Evolutionary conservation across 2,888 invertebrate species (phyloP), one percentile per base, ranked within the genome.

Genomic region (Phasia obesa): DNA sequence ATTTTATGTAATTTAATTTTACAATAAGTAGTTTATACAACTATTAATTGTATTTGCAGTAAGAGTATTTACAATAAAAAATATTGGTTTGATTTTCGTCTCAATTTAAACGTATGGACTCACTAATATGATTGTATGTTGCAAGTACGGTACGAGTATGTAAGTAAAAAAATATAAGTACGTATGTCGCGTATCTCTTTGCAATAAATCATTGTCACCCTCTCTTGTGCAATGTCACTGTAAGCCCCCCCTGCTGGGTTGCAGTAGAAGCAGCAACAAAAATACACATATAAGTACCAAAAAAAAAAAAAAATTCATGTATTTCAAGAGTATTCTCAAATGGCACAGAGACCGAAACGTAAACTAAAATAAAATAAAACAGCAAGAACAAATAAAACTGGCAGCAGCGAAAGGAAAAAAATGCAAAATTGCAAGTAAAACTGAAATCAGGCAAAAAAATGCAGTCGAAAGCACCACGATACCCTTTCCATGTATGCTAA

Each of bases 161-260:
- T 31, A 67, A 7, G 42, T 11, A 35, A 35, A 35, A 35, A 35
- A 35, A 11, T 35, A 11, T 67, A 49, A 17, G 67, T 74, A 38
- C 53, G 71, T 69, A 59, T 79, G 89, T 88, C 88, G 89, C 87
- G 86, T 89, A 89, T 89, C 88, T 89, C 87, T 86, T 88, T 86
- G 88, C 87, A 87, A 89, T 89, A 89, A 89, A 89, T 89, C 89
- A 89, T 89, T 89, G 89, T 89, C 89, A 89, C 88, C 88, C 89
- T 88, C 89, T 87, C 86, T 87, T 84, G 87, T 86, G 88, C 88
- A 88, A 89, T 89, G 89, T 89, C 89, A 89, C 87, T 88, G 87
- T 85, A 87, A 88, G 83, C 84, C 65, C 88, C 85, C 87, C 89
- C 89, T 87, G 89, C 88, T 89, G 89, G 86, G 88, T 86, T 85